These are phyloP conservation scores for Parauchenoglanis punctatus DNA, from an alignment of 2,797 vertebrate species.

Conservation along the genomic window DNA sequence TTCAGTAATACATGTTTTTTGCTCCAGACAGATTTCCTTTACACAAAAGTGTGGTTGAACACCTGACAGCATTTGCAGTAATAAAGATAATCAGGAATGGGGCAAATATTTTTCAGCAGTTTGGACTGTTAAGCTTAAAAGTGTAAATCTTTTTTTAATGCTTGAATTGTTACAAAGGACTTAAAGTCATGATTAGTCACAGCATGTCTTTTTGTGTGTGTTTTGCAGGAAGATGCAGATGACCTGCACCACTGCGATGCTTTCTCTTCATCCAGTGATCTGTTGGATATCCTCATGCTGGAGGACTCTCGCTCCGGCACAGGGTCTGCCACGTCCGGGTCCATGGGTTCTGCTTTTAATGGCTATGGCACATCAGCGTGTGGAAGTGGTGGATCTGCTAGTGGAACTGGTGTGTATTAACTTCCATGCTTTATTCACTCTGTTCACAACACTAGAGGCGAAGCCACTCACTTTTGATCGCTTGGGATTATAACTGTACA, in stretches of 20 bases:
- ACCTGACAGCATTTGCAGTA: background rate
- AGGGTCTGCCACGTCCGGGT: conserved; percentile 85
- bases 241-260: conserved; percentile 82
- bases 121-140: background rate
- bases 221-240: conserved; percentile 64
- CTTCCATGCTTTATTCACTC: background rate
- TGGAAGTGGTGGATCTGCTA: conserved; percentile 74
- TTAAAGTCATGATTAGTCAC: background rate
- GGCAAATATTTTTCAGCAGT: background rate
- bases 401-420: conserved; percentile 65
- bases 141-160: background rate
- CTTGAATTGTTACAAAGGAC: background rate
- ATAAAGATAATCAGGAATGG: background rate
- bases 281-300: conserved; percentile 86
- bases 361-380: conserved; percentile 81
- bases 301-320: conserved; percentile 86
- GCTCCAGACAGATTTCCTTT: background rate
- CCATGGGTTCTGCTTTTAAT: conserved; percentile 84
- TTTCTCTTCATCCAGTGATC: conserved; percentile 84
- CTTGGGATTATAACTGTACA: background rate
- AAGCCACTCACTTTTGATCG: background rate
- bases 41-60: background rate
- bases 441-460: background rate
- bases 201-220: background rate
- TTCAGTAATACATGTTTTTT: background rate